Evolutionary conservation across 2,113 vertebrate genomes (phyloP).

Genomic region (Triplophysa tibetana): DNA sequence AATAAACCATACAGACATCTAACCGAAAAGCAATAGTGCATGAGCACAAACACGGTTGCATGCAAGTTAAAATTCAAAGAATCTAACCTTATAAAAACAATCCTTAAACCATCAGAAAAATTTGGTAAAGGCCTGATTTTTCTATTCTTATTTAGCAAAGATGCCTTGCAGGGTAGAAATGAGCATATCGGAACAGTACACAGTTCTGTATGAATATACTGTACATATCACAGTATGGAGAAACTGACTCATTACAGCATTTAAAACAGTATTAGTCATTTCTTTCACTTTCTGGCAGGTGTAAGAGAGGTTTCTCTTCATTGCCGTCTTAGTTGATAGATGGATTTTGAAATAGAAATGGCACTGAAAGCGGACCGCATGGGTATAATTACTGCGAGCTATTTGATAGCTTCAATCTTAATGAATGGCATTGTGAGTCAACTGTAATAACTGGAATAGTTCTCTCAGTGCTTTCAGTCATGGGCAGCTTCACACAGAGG

Average conservation of each 20-base stretch:
- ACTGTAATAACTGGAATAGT: not conserved
- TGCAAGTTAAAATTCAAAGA: not conserved
- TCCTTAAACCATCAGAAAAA: not conserved
- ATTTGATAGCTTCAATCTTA: not conserved
- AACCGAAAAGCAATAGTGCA: not conserved
- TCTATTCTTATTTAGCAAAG: not conserved
- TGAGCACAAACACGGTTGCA: not conserved
- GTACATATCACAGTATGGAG: not conserved
- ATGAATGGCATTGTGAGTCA: not conserved
- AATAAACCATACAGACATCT: not conserved
- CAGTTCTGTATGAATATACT: no score
- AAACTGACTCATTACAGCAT: not conserved
- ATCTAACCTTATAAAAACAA: not conserved
- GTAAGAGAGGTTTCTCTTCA: not conserved
- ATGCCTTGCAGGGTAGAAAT: not conserved
- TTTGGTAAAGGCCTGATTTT: not conserved
- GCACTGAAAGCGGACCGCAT: not conserved
- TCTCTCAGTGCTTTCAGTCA: not conserved
- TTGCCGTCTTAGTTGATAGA: not conserved
- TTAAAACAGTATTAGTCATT: not conserved
- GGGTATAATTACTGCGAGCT: not conserved
- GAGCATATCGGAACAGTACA: not conserved
- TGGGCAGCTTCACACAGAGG: not conserved
- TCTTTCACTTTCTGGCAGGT: not conserved
- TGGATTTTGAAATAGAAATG: not conserved